These are phyloP conservation scores for Linnaemya tessellans DNA, from an alignment of 2,888 invertebrate genomes.

Conservation along the genomic window DNA sequence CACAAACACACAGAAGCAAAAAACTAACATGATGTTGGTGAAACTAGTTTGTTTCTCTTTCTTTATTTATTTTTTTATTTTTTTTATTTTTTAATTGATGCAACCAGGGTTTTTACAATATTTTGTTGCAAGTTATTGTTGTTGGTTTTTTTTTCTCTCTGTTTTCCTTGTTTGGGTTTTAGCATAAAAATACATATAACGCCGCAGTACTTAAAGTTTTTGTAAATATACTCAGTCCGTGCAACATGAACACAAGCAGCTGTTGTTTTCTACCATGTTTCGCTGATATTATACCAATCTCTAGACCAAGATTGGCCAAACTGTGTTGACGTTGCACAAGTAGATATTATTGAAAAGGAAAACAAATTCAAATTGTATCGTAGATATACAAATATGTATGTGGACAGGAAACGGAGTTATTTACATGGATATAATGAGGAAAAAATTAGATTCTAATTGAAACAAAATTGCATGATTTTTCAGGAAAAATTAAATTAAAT, in stretches of 20 bases:
- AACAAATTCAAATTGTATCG: conserved; percentile 13
- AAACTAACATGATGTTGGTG: conserved; percentile 60
- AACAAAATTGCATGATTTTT: conserved; percentile 25
- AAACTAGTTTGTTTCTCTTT: conserved; percentile 48
- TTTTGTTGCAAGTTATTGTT: conserved; percentile 56
- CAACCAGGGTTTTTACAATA: conserved; percentile 50
- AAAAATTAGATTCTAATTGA: conserved; percentile 41
- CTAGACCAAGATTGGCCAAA: conserved; percentile 1
- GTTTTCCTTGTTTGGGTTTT: conserved; percentile 26
- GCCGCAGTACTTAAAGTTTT: conserved; percentile 69
- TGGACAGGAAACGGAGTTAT: conserved; percentile 8
- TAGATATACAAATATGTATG: neutral
- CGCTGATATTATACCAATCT: neutral
- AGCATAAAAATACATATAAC: conserved; percentile 66
- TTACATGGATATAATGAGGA: conserved; percentile 48
- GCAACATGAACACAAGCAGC: conserved; percentile 53
- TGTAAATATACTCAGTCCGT: conserved; percentile 23
- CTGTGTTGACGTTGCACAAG: conserved; percentile 21
- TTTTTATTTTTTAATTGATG: conserved; percentile 21
- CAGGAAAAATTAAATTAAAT: too few species aligned
- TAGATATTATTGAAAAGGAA: neutral
- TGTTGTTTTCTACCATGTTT: conserved; percentile 52
- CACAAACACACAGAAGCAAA: conserved; percentile 7
- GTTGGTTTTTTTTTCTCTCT: conserved; percentile 18
- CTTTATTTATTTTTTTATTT: neutral